Evolutionary conservation across 2,797 vertebrate species (phyloP), one percentile per base, ranked within the genome.

Genomic region (Tapera naevia): DNA sequence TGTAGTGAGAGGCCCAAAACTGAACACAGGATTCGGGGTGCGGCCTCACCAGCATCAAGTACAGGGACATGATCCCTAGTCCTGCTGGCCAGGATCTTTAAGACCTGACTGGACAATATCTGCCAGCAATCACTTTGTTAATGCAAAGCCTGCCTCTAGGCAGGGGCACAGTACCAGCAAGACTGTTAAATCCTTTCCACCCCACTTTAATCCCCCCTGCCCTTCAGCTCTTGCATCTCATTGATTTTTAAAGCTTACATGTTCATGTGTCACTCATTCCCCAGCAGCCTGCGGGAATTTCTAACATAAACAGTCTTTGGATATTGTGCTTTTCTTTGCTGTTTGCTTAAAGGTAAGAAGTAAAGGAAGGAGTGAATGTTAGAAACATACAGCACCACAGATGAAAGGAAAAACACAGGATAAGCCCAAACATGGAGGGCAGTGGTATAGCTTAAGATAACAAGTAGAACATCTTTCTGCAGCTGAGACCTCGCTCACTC

Each of bases 211-310:
- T 85, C 28, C 33, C 33, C 50, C 58, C 70, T 89, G 90, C 62
- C 88, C 74, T 84, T 87, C 85, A 89, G 74, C 85, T 87, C 72
- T 41, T 28, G 50, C 67, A 60, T 53, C 32, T 65, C 82, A 93
- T 65, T 72, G 92, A 89, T 93, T 93, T 93, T 86, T 85, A 62
- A 92, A 67, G 66, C 66, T 79, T n/a, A 35, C 33, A 53, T 25
- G 32, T 57, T 67, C 66, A 32, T 4, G 1, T 24, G 71, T 64
- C 92, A 57, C 71, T 87, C 3, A 3, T 41, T 61, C 28, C 57
- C 51, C n/a, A 54, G 88, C 28, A 91, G 76, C 51, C 41, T 39
- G 48, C 70, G 87, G 60, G 60, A 80, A 62, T 28, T 88, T 69
- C 72, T 51, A 51, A 43, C 30, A 58, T 12, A 80, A 93, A 86